Evolutionary conservation across 2,797 vertebrate genomes (phyloP).

Genomic region (Austrolebias charrua): DNA sequence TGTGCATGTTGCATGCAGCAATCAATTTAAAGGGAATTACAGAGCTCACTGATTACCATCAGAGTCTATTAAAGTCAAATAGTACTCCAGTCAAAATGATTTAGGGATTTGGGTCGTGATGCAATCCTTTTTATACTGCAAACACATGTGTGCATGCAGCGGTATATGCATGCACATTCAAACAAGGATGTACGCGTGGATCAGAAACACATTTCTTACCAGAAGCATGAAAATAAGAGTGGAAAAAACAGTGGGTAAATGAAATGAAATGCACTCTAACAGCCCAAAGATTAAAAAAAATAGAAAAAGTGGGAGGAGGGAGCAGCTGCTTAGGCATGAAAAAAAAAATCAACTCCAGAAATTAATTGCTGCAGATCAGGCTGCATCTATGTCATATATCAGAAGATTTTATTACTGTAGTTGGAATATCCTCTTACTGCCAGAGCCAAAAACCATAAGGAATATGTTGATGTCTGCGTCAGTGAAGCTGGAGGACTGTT

Average conservation of each 20-base stretch:
- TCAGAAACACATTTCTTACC: conserved; percentile 35
- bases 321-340: conserved; percentile 59
- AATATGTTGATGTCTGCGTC: conserved; percentile 46
- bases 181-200: conserved; percentile 1
- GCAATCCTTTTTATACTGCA: conserved; percentile 29
- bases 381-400: conserved; percentile 67
- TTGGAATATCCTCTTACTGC: conserved; percentile 54
- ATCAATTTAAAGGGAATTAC: conserved; percentile 69
- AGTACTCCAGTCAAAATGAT: conserved; percentile 68
- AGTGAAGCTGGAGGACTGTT: conserved; percentile 37
- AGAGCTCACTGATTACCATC: conserved; percentile 71
- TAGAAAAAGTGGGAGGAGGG: conserved; percentile 46
- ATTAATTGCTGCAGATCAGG: conserved; percentile 75
- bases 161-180: neutral
- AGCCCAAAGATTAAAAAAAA: conserved; percentile 62
- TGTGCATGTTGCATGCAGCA: conserved; percentile 62
- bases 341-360: conserved; percentile 61
- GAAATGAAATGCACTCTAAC: conserved; percentile 64
- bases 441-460: conserved; percentile 31
- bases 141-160: conserved; percentile 24
- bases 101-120: conserved; percentile 48
- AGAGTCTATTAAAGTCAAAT: conserved; percentile 71
- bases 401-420: conserved; percentile 51
- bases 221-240: conserved; percentile 41
- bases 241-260: conserved; percentile 48